Evolutionary conservation across 2,797 vertebrate genomes (phyloP), one percentile per base, ranked within the genome.

Genomic region (Poeciliopsis paucimaculata): DNA sequence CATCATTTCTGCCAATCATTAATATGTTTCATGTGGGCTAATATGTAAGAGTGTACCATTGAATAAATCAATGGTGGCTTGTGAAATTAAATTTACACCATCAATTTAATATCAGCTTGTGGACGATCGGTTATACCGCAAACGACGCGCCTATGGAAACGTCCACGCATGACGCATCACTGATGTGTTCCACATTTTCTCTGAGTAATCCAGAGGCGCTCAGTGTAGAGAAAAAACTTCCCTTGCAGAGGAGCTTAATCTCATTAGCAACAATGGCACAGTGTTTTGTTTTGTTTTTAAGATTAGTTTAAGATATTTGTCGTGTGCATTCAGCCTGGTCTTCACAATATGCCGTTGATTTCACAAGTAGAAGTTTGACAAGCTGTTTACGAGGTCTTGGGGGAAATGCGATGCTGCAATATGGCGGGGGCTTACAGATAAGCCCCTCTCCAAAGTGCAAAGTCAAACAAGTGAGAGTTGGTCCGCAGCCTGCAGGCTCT

Each of bases 331-430:
- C 90, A 92, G 88, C 85, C 89, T 28, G 86, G 87, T 92, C 90
- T 87, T 84, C 77, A 93, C 91, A 94, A 92, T 90, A 94, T 92
- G 90, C 83, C 46, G 46, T 90, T 70, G 75, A 87, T 92, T 87
- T 90, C 89, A 88, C 83, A 86, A 89, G 88, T 84, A 90, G 89
- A 79, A 92, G 83, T 83, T 81, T 73, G 71, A 92, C 92, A 93
- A 93, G 89, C 91, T 95, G 93, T 93, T 94, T 87, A 87, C 85
- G 86, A 88, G 90, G 91, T 92, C 91, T 93, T 89, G 86, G 80
- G 92, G 92, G 92, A 93, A 91, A 94, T 91, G 90, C 66, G 91
- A 84, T 82, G 75, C 89, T 82, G 89, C 91, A 91, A 88, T 92
- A 92, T 91, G 93, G 87, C 88, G 82, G 73, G 87, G 86, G 87